These are phyloP conservation scores for Pelecanus crispus DNA, from an alignment of 2,113 vertebrate species.

Conservation along the genomic window DNA sequence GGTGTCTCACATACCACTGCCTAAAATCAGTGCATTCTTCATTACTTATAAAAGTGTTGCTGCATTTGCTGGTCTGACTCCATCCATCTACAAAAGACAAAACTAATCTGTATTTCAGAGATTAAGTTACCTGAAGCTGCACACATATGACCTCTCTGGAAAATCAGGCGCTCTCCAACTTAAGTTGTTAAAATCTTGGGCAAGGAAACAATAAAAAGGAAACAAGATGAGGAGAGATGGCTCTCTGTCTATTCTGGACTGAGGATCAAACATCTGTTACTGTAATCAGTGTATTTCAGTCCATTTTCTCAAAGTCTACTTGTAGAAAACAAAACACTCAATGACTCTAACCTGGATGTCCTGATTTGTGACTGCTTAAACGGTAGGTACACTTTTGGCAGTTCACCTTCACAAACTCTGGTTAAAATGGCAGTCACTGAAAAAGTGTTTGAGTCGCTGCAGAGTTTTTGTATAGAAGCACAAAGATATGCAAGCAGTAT, in stretches of 20 bases:
- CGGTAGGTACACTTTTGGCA: fast-evolving
- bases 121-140: neutral
- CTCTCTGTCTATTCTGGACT: neutral
- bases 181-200: neutral
- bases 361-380: no score
- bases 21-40: neutral
- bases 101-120: neutral
- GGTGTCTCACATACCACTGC: neutral
- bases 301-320: neutral
- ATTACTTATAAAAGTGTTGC: neutral
- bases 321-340: neutral
- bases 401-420: neutral
- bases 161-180: no score
- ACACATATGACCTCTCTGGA: neutral
- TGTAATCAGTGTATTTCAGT: neutral
- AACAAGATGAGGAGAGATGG: no score
- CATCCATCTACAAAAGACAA: neutral
- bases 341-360: neutral
- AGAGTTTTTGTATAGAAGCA: neutral
- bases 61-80: neutral
- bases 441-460: neutral
- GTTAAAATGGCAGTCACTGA: neutral
- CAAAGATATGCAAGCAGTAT: no score
- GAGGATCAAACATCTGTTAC: neutral
- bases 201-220: neutral